These are phyloP conservation scores for Pentamera pediparva DNA, from an alignment of 53 echinoderm and acorn worm species.

Conservation along the genomic window DNA sequence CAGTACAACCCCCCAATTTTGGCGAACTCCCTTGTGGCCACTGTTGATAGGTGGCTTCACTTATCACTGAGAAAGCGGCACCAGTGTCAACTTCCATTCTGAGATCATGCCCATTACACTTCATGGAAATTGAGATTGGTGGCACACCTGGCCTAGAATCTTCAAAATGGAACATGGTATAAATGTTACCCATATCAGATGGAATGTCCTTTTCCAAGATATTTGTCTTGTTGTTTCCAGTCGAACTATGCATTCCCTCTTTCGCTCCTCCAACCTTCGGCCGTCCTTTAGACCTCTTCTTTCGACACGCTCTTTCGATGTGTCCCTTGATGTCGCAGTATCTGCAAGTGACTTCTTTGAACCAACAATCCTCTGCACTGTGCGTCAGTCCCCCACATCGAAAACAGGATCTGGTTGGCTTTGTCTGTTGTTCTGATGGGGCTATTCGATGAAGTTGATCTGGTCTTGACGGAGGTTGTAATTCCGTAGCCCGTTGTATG, in stretches of 20 bases:
- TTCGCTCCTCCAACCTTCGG: neutral
- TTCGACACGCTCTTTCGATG: slow-evolving; percentile 1
- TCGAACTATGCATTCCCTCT: neutral
- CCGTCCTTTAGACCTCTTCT: neutral
- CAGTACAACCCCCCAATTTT: neutral
- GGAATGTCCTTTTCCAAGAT: neutral
- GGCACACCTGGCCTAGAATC: neutral
- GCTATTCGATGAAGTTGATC: neutral
- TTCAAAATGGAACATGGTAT: neutral
- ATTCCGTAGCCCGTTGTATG: neutral
- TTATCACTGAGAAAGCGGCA: slow-evolving; percentile 15
- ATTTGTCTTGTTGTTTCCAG: neutral
- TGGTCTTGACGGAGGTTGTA: neutral
- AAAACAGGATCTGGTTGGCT: neutral
- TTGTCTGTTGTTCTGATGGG: neutral
- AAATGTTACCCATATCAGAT: neutral
- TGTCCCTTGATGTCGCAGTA: neutral
- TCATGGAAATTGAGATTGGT: neutral
- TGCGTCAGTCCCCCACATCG: neutral
- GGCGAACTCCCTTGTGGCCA: neutral
- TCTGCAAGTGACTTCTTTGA: neutral
- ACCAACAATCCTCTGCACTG: neutral
- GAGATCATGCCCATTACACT: neutral
- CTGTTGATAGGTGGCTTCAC: neutral
- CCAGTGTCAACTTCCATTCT: slow-evolving; percentile 42